A percentile compares a stretch with the other conserved stretches of the same genome.
These are phyloP conservation scores for Illadopsis cleaveri DNA, from an alignment of 2,113 vertebrate genomes.

Conservation along the genomic window DNA sequence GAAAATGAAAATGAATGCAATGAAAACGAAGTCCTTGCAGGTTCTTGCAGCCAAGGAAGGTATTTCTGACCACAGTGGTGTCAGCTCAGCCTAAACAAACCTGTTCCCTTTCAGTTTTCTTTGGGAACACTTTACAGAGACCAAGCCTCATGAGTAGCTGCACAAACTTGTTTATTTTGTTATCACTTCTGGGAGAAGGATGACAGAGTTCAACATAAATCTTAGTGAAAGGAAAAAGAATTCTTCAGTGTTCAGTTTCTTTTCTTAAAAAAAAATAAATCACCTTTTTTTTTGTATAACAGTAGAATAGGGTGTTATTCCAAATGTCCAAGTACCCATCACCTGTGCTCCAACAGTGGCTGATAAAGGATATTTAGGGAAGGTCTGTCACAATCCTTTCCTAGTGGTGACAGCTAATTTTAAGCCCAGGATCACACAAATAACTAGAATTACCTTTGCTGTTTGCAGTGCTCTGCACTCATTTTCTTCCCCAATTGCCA, in stretches of 20 bases:
- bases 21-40: neutral
- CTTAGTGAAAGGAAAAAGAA: neutral
- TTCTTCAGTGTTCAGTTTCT: neutral
- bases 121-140: neutral
- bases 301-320: neutral
- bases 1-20: neutral
- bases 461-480: neutral
- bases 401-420: neutral
- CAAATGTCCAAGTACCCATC: neutral
- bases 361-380: neutral
- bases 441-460: neutral
- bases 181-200: neutral
- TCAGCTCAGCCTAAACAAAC: neutral
- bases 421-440: neutral
- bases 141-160: neutral
- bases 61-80: neutral
- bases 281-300: neutral
- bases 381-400: neutral
- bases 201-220: neutral
- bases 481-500: neutral
- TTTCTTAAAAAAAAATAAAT: neutral
- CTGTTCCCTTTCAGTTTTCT: neutral
- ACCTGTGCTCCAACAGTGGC: neutral
- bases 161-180: neutral
- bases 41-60: neutral